These are phyloP conservation scores for Bombus confusus DNA, from an alignment of 1,140 invertebrate genomes.

Conservation along the genomic window DNA sequence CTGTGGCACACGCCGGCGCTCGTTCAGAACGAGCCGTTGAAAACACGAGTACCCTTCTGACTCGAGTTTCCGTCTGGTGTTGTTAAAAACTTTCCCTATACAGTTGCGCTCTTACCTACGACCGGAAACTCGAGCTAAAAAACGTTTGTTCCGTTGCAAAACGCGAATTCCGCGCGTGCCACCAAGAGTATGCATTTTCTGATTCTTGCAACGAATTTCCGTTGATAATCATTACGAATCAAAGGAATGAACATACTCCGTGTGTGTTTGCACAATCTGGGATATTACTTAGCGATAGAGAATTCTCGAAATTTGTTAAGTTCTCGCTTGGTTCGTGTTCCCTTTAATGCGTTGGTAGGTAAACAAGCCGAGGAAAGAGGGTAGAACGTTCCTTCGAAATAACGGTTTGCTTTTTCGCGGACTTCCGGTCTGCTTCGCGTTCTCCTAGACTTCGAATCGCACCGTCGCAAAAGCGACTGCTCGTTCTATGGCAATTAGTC, in stretches of 20 bases:
- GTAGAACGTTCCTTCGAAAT: conserved; percentile 52
- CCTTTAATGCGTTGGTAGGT: conserved; percentile 7
- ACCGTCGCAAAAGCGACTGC: neutral
- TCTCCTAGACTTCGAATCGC: neutral
- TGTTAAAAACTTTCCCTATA: conserved; percentile 11
- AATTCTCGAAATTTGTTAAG: neutral
- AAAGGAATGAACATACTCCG: neutral
- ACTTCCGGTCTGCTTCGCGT: conserved; percentile 58
- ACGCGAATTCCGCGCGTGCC: neutral
- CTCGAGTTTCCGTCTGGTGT: conserved; percentile 11
- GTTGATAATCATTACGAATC: neutral
- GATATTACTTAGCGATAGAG: neutral
- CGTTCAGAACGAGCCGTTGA: neutral
- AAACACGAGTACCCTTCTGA: conserved; percentile 4
- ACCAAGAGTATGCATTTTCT: neutral
- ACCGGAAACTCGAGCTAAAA: neutral
- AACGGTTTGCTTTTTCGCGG: conserved; percentile 61
- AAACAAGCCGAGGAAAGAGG: conserved; percentile 60
- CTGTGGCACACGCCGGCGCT: too few relatives aligned
- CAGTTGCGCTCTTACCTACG: neutral
- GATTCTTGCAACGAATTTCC: neutral
- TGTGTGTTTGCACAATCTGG: neutral
- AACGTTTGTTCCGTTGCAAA: too few relatives aligned
- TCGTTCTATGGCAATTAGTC: conserved; percentile 41
- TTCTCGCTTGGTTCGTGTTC: neutral